Evolutionary conservation across 1,140 invertebrate genomes (phyloP).

Genomic region (Littorina saxatilis): DNA sequence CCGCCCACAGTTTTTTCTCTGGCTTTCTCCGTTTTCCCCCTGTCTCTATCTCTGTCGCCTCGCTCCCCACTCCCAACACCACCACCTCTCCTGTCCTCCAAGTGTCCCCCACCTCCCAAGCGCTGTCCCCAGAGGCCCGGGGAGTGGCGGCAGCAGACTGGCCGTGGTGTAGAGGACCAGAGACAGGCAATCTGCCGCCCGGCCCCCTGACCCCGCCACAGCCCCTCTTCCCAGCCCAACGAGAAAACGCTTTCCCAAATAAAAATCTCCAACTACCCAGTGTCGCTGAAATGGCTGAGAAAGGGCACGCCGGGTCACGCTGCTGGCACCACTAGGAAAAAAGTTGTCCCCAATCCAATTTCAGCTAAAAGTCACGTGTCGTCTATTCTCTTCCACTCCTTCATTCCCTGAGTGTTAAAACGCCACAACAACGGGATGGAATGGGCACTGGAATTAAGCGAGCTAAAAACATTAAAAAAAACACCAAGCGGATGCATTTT

Average conservation of each 20-base stretch:
- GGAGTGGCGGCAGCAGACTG: too few species aligned
- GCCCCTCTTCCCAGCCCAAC: not conserved
- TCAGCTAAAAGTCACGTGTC: not conserved
- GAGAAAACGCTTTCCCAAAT: conserved; percentile 15
- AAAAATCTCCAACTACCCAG: not conserved
- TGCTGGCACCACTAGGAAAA: too few species aligned
- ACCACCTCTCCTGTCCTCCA: not conserved
- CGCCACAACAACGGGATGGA: too few species aligned
- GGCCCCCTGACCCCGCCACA: not conserved
- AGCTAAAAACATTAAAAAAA: too few species aligned
- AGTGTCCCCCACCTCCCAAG: not conserved
- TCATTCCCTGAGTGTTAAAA: too few species aligned
- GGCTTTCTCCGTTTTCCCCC: not conserved
- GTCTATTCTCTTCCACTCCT: not conserved
- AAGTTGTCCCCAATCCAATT: too few species aligned
- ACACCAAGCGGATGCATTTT: too few species aligned
- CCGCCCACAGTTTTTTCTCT: not conserved
- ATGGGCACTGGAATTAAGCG: too few species aligned
- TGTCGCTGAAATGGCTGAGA: not conserved
- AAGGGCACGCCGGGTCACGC: not conserved
- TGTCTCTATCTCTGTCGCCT: not conserved
- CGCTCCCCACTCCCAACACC: not conserved
- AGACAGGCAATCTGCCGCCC: not conserved
- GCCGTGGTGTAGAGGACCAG: not conserved
- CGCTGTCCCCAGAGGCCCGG: too few species aligned